These are phyloP conservation scores for Misgurnus mizolepis DNA, from an alignment of 2,113 vertebrate genomes.

Conservation along the genomic window DNA sequence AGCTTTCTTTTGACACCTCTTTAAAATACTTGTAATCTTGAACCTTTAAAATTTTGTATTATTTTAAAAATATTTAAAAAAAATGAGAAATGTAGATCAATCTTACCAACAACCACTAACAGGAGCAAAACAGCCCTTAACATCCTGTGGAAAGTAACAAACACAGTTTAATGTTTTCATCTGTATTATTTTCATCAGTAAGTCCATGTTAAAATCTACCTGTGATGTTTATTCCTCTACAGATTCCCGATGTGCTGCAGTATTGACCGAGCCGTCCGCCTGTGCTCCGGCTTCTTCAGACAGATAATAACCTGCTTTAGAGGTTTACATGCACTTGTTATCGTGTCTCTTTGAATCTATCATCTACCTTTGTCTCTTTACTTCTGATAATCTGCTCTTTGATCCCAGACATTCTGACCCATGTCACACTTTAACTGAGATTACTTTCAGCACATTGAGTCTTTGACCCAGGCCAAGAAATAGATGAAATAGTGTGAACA, in stretches of 20 bases:
- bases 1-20: too few relatives aligned
- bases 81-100: neutral
- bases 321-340: neutral
- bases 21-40: too few relatives aligned
- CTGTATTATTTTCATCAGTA: neutral
- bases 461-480: neutral
- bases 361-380: constrained; percentile 4
- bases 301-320: constrained; percentile 15
- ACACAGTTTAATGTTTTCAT: neutral
- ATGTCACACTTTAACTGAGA: neutral
- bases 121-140: constrained; percentile 29
- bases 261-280: neutral
- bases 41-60: too few relatives aligned
- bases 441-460: neutral
- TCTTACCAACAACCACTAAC: constrained; percentile 42
- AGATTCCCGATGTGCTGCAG: neutral
- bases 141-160: constrained; percentile 15
- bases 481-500: neutral
- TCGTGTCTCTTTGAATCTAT: neutral
- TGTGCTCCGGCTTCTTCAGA: neutral
- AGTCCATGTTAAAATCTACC: neutral
- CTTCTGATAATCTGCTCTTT: constrained; percentile 31
- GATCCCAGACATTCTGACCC: neutral
- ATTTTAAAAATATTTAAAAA: too few relatives aligned
- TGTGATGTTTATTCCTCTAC: neutral